A percentile compares a stretch with the other conserved stretches of the same genome.
Evolutionary conservation across 2,797 vertebrate species (phyloP).

Genomic region (Anguilla marmorata): DNA sequence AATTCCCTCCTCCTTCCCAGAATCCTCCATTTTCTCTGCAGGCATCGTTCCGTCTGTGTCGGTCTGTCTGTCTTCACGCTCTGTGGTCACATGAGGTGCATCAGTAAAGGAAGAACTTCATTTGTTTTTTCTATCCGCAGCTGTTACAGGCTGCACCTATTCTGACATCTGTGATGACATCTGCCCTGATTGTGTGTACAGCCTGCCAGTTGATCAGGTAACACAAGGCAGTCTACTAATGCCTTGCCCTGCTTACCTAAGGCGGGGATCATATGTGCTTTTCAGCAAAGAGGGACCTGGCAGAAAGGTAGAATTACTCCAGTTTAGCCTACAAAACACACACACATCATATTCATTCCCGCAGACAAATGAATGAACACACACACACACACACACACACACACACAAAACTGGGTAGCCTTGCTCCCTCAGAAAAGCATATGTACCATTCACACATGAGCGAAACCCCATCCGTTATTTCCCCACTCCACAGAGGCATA

Average conservation of each 20-base stretch:
- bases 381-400: no score
- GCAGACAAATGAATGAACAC: no score
- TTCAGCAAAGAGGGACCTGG: background rate
- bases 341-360: background rate
- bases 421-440: background rate
- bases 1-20: constrained; percentile 24
- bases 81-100: background rate
- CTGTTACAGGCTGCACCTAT: background rate
- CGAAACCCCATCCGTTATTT: background rate
- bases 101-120: background rate
- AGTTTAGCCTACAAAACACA: background rate
- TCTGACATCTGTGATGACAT: background rate
- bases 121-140: background rate
- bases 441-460: background rate
- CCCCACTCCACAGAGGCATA: background rate
- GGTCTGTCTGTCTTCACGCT: constrained; percentile 19
- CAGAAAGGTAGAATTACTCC: background rate
- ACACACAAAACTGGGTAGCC: no score
- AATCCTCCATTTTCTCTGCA: constrained; percentile 59
- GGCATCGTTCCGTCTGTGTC: constrained; percentile 34
- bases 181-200: background rate
- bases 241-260: background rate
- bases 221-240: background rate
- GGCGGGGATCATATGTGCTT: background rate
- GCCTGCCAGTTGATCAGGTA: background rate